Base-by-base conservation (phyloP, 2,797 vertebrate genomes). In the Tapera naevia region DNA sequence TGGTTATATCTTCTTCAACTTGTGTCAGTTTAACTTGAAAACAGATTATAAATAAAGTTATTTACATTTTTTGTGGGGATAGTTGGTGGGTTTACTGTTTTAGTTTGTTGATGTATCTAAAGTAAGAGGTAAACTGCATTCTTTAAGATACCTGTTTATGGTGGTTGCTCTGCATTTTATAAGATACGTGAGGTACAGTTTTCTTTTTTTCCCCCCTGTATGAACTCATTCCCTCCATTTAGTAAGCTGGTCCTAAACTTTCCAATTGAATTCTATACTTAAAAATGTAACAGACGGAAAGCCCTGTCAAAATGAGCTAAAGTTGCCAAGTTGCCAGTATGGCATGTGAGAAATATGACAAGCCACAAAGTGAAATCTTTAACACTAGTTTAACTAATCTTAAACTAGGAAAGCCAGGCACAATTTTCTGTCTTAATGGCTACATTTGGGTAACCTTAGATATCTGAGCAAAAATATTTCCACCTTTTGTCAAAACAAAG, bases 21-120 rank as follows among this genome's bases (percentile, higher is more conserved):
- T 90, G 66, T 90, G 74, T 93, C 41, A 76, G 57, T 81, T 86
- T 80, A 94, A 88, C 60, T 86, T 94, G n/a, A 75, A 85, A 75
- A 79, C 8, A 90, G 21, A 84, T 74, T 71, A 90, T 41, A 76
- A 95, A 96, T 96, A 96, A 96, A 95, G 72, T 73, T 74, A 91
- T 78, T 91, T 94, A 91, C 94, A 62, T 87, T 95, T 95, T 94
- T 76, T 93, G 80, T 91, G 60, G 89, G 67, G 53, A 89, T 39
- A 82, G 32, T 71, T 94, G 80, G 80, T 78, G 60, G 27, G 51
- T 74, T 89, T 88, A 65, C 50, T 92, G 33, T 17, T 82, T 67
- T 70, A 13, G 23, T 86, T 48, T 83, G 43, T 48, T 54, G 15
- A 15, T 51, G 1, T 25, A 61, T 39, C 24, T 86, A 25, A 8